phyloP scores from a whole-genome alignment of 2,888 invertebrate species.

The Ellobium chinense region DNA sequence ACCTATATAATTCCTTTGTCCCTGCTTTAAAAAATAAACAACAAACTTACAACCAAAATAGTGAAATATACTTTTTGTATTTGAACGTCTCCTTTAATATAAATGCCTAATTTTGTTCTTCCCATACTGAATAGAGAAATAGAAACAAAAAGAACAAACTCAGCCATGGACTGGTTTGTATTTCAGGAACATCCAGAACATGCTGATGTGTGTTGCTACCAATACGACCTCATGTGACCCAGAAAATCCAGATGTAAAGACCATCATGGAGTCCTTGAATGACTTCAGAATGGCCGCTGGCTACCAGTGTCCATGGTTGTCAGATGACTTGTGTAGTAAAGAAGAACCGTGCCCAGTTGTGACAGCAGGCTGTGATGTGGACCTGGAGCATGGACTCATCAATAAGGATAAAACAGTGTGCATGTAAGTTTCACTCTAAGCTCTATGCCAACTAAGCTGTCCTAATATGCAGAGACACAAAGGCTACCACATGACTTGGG shows the following conservation, averaged over 20 bases:
- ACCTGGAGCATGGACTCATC: slow-evolving; percentile 42
- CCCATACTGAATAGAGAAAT: no score
- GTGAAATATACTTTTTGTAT: no score
- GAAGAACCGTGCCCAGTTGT: slow-evolving; percentile 38
- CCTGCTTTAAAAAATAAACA: no score
- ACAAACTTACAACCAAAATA: no score
- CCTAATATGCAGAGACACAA: no score
- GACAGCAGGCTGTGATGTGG: slow-evolving; percentile 43
- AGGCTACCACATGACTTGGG: no score
- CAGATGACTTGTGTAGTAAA: slow-evolving; percentile 43
- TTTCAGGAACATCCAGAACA: slow-evolving; percentile 46
- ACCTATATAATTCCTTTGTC: no score
- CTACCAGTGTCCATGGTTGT: slow-evolving; percentile 44
- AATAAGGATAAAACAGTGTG: slow-evolving; percentile 40
- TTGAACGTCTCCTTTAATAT: no score
- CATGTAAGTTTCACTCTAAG: slow-evolving; percentile 48
- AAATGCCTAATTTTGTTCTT: no score
- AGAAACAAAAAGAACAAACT: no score
- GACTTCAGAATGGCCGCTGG: slow-evolving; percentile 26
- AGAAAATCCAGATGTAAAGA: slow-evolving; percentile 29
- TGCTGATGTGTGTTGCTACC: slow-evolving; percentile 47
- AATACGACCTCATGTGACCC: slow-evolving; percentile 48
- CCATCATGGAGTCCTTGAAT: slow-evolving; percentile 21
- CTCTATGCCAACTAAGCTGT: no score
- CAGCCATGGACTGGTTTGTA: no score